Evolutionary conservation across 30 jellyfish, hydroid and myxozoan genomes (phyloP).

Genomic region (Cassiopea xamachana): DNA sequence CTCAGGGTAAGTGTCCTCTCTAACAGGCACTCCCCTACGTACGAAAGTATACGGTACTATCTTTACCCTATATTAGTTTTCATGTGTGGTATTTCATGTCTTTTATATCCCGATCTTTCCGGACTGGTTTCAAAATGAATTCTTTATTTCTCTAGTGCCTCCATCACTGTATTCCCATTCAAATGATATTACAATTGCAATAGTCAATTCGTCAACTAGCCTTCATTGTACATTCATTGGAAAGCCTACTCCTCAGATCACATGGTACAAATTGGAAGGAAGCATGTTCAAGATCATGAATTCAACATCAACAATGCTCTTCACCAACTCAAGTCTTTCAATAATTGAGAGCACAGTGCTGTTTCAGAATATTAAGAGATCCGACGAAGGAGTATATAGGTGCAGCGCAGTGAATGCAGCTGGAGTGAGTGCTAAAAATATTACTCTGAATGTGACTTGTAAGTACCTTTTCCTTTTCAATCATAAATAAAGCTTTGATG

Average conservation of each 20-base stretch:
- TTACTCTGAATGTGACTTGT: constrained; percentile 52
- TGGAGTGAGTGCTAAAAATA: not conserved
- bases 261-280: constrained; percentile 38
- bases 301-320: not conserved
- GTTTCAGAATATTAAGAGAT: not conserved
- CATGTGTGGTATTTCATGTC: too few relatives aligned
- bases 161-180: constrained; percentile 11
- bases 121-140: too few relatives aligned
- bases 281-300: not conserved
- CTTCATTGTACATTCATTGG: constrained; percentile 36
- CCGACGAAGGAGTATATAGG: constrained; percentile 43
- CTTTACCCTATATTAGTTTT: too few relatives aligned
- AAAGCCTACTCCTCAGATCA: constrained; percentile 45
- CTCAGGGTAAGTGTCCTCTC: too few relatives aligned
- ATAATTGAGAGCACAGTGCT: constrained; percentile 27
- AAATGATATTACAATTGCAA: not conserved
- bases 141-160: constrained; percentile 16
- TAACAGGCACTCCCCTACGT: too few relatives aligned
- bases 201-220: not conserved
- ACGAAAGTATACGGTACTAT: too few relatives aligned
- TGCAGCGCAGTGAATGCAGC: constrained; percentile 58
- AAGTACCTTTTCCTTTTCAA: constrained; percentile 1
- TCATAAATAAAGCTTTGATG: too few relatives aligned
- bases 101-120: too few relatives aligned
- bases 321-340: constrained; percentile 34